These are phyloP conservation scores for Artibeus jamaicensis DNA, from an alignment of 2,797 vertebrate species.

Conservation along the genomic window DNA sequence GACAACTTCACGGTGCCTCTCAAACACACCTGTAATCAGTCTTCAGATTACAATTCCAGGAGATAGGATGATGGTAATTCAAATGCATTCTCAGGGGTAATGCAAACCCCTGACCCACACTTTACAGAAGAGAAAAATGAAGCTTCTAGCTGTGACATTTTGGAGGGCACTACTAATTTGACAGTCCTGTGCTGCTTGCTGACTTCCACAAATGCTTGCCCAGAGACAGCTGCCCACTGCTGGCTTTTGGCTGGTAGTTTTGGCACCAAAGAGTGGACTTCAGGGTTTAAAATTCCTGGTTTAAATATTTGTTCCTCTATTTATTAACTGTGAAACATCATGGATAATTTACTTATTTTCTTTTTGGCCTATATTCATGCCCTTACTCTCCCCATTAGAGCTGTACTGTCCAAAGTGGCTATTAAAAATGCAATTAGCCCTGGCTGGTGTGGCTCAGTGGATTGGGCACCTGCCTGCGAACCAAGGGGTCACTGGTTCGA, in stretches of 20 bases:
- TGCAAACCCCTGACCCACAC: background rate
- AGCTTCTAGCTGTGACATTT: background rate
- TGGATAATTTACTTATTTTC: background rate
- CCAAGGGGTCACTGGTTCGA: too few relatives aligned
- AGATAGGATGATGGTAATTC: background rate
- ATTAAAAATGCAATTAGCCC: background rate
- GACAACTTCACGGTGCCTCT: background rate
- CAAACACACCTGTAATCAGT: background rate
- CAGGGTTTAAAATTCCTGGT: background rate
- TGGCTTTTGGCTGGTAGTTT: slow-evolving; percentile 1
- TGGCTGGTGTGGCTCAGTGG: too few relatives aligned
- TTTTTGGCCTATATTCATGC: background rate
- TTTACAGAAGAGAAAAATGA: background rate
- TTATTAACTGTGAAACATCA: background rate
- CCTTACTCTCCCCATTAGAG: background rate
- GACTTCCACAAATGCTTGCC: background rate
- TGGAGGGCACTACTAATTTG: background rate
- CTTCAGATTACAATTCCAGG: background rate
- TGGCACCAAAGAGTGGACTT: background rate
- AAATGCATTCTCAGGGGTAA: too few relatives aligned
- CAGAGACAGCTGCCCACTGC: background rate
- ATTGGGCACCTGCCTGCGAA: too few relatives aligned
- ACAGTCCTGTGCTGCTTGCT: background rate
- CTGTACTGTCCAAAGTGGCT: background rate
- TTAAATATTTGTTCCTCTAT: background rate